phyloP scores from a whole-genome alignment of 1,140 invertebrate species.

The Drosophila novamexicana region DNA sequence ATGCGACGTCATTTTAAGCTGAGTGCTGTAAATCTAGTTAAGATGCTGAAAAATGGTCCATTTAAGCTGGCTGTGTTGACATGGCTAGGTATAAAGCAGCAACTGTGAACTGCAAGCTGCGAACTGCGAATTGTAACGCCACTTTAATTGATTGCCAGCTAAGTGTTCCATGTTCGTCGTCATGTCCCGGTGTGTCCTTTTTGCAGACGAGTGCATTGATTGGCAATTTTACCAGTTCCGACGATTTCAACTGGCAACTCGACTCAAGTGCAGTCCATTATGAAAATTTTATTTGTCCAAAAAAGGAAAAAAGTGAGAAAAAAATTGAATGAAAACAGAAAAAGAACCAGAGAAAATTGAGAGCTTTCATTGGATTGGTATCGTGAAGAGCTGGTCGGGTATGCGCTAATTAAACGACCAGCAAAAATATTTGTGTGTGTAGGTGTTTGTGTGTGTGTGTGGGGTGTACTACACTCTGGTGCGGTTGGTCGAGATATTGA shows the following conservation, averaged over 20 bases:
- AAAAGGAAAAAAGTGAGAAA: background rate
- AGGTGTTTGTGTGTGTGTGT: no score
- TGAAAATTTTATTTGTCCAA: conserved; percentile 36
- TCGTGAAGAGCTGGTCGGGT: conserved; percentile 43
- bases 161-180: conserved; percentile 6
- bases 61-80: conserved; percentile 16
- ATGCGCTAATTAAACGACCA: conserved; percentile 74
- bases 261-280: conserved; percentile 47
- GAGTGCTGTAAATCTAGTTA: background rate
- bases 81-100: background rate
- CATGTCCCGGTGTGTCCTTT: background rate
- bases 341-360: background rate
- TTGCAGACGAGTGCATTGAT: conserved; percentile 40
- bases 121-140: conserved; percentile 20
- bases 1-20: no score
- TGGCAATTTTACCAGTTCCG: conserved; percentile 48
- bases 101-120: conserved; percentile 1
- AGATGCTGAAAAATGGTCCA: background rate
- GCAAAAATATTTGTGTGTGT: conserved; percentile 9
- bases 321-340: background rate
- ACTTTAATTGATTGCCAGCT: conserved; percentile 51
- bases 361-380: conserved; percentile 19
- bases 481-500: conserved; percentile 5
- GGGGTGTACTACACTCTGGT: background rate
- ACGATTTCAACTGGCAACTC: conserved; percentile 28